Evolutionary conservation across 2,113 vertebrate species (phyloP), one percentile per base, ranked within the genome.

Genomic region (Elachura formosa): DNA sequence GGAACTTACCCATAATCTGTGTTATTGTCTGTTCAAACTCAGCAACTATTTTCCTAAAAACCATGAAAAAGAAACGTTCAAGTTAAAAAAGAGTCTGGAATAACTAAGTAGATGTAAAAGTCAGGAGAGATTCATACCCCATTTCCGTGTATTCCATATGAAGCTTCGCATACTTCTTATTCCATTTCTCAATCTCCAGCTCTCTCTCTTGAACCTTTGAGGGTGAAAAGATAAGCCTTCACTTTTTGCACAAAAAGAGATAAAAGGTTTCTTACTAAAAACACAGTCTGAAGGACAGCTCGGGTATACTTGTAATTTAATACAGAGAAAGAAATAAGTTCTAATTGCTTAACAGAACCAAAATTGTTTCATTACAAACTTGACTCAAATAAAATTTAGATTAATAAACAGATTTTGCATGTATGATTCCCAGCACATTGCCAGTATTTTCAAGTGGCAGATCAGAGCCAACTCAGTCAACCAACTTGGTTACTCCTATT

Each of bases 41-140:
- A 1, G 97, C 97, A 95, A 99, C 96, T 86, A 99, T 98, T 97
- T 98, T 98, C 87, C 99, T 99, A 92, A 87, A 89, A 67, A 31
- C 0, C 79, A 36, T 6, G 3, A 43, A 66, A 43, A 62, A 46
- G 40, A 56, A 15, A 66, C 66, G 8, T 89, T 61, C 69, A 40
- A 19, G 11, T 72, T 81, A 88, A 80, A 67, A 62, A 71, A 62
- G 6, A 15, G 76, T 52, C 24, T 71, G 13, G 24, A 88, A 4
- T 71, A 71, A 79, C 29, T 8, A 58, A 54, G 5, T 4, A 75
- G 11, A 45, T 36, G 33, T 1, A 45, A 17, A 78, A 36, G 8
- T 21, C 20, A 94, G 11, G 34, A 51, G 1, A 15, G 2, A 51
- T 29, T 17, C 97, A 96, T 96, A 99, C 99, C 98, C 98, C 99